Base-by-base conservation (phyloP, 1,140 invertebrate species). In the Drosophila micromelanica region DNA sequence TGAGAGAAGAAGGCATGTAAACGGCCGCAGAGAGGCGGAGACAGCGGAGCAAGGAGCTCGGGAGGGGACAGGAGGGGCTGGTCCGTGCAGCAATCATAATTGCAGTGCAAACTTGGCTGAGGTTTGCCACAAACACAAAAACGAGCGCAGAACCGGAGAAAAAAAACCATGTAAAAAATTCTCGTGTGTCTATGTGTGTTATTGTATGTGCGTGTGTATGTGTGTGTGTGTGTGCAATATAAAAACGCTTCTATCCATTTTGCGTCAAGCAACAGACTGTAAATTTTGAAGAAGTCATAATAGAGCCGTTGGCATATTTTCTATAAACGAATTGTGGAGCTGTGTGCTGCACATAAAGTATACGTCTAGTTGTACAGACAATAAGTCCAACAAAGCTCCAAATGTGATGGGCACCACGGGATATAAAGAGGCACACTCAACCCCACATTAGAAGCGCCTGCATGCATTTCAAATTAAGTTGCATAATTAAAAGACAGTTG, bases 241-340 rank as follows among this genome's bases (percentile, higher is more conserved):
- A 72, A 72, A 76, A 78, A 64, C 63, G 63, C 73, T 76, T 71
- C 73, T 79, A n/a, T 46, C 62, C 63, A 51, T 70, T 80, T 70
- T 51, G 38, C 54, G 65, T 64, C 79, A 77, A 64, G 82, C 82
- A 87, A 82, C 82, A 87, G 82, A 87, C 84, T 89, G 82, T 79
- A 76, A 79, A 87, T 89, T 87, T 89, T 87, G 78, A 82, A 87
- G 79, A 82, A 89, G 82, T 89, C 78, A 75, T 87, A 87, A 89
- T 87, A 89, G 79, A 87, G 78, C 82, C 72, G 82, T 82, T 86
- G 82, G 82, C 82, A 87, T 87, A 86, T 87, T 87, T 86, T 87
- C 82, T 87, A 87, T 86, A 86, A 86, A 81, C 82, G 78, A 78
- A 86, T 86, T 78, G 77, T 78, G n/a, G n/a, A n/a, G 73, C 73